Evolutionary conservation across 2,888 invertebrate genomes (phyloP).

Genomic region (Hydriomena furcata): DNA sequence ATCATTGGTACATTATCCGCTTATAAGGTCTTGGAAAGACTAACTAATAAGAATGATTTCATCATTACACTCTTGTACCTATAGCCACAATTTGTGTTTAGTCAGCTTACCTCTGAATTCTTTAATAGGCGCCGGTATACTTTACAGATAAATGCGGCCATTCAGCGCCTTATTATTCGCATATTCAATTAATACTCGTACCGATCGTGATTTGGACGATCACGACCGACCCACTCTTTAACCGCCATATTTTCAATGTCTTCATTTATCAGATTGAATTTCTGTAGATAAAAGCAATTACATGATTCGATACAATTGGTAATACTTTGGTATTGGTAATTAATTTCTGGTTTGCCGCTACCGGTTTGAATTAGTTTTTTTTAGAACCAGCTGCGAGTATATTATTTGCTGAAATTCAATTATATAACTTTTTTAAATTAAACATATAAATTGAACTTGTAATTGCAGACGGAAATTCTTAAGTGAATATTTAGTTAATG

Average conservation of each 20-base stretch:
- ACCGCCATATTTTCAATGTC: constrained; percentile 56
- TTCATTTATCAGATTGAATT: constrained; percentile 64
- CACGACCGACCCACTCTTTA: constrained; percentile 52
- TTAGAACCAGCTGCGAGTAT: constrained; percentile 43
- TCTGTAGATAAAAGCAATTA: constrained; percentile 53
- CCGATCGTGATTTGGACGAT: constrained; percentile 63
- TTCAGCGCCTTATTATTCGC: constrained; percentile 59
- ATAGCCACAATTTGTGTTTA: too few relatives aligned
- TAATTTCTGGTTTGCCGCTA: constrained; percentile 47
- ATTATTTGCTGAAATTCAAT: constrained; percentile 39
- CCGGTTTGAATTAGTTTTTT: constrained; percentile 38
- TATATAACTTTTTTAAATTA: too few relatives aligned
- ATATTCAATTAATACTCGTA: constrained; percentile 74
- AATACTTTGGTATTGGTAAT: constrained; percentile 49
- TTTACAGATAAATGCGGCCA: constrained; percentile 10
- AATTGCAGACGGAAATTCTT: constrained; percentile 65
- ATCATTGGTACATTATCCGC: too few relatives aligned
- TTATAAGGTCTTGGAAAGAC: too few relatives aligned
- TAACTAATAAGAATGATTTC: too few relatives aligned
- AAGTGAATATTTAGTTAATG: too few relatives aligned
- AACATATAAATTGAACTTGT: constrained; percentile 43
- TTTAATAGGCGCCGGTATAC: too few relatives aligned
- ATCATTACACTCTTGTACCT: too few relatives aligned
- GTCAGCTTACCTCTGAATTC: too few relatives aligned
- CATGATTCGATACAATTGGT: constrained; percentile 47